Base-by-base conservation (phyloP, 1,140 invertebrate genomes). In the Olivierus martensii region DNA sequence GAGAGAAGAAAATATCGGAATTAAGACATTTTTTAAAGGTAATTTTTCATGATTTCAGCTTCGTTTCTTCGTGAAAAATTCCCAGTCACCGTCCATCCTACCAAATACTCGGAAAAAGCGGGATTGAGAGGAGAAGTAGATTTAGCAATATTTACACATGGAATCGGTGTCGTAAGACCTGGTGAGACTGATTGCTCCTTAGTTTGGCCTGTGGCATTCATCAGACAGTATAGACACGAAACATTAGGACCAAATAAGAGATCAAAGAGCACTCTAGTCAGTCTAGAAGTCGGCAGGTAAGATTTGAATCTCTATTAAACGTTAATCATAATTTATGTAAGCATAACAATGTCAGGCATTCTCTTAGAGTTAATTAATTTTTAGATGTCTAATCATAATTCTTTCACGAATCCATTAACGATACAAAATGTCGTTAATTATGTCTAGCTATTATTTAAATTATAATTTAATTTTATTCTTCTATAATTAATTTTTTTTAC, bases 211-310 rank as follows among this genome's bases (percentile, higher is more conserved):
- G 49, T 62, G 0, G 59, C 60, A 11, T 56, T 49, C 41, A 60
- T 62, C 5, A 35, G 61, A 3, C 61, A 62, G 37, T 62, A 61
- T 39, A 50, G 57, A 9, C 60, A 56, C 34, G 59, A 62, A 42
- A 52, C 51, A 0, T 44, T 61, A 6, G 49, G 41, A 0, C 36
- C 45, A 10, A 45, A 44, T 2, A 46, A 41, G 2, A 52, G 45
- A 19, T 46, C 47, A 4, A 61, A 55, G 43, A 54, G 44, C 10
- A 61, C 56, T 4, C 39, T 62, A 2, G 54, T 62, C 9, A 59
- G 59, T n/a, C 41, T 62, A 0, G 61, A 62, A 57, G 50, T 62
- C 12, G 61, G 61, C 22, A 62, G 61, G 61, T 62, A 53, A 50
- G 41, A 28, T 6, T n/a, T 28, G 28, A 28, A 28, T 9, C 28